These are phyloP conservation scores for Haliaeetus leucogaster DNA, from an alignment of 2,113 vertebrate species.

Conservation along the genomic window DNA sequence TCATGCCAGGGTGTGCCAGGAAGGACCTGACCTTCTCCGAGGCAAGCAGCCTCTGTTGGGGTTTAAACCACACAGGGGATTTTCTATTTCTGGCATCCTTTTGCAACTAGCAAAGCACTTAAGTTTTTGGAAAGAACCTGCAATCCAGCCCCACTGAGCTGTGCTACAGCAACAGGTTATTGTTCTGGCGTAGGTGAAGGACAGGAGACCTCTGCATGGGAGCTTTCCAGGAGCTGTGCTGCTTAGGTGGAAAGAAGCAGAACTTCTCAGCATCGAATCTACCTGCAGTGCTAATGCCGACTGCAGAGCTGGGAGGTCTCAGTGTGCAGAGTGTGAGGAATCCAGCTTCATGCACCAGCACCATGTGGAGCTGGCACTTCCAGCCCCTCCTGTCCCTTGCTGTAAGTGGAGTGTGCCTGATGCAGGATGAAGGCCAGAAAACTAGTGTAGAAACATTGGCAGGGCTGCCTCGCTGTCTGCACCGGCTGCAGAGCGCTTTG, in stretches of 20 bases:
- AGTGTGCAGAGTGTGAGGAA: not conserved
- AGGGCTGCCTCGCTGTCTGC: not conserved
- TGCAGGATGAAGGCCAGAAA: not conserved
- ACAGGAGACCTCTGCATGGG: not conserved
- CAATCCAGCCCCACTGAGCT: not conserved
- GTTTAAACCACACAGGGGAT: rapidly evolving
- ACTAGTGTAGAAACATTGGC: not conserved
- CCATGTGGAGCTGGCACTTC: not conserved
- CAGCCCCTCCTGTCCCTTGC: not conserved
- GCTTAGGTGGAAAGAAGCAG: not conserved
- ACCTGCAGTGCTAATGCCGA: not conserved
- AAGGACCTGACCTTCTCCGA: not conserved
- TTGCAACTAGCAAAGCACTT: not conserved
- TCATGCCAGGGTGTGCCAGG: not conserved
- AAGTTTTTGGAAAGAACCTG: not conserved
- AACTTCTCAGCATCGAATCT: not conserved
- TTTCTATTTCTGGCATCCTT: not conserved
- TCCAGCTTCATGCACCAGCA: not conserved
- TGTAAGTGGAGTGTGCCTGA: not conserved
- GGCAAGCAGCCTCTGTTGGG: not conserved
- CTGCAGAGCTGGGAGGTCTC: not conserved
- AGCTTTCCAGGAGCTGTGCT: not conserved
- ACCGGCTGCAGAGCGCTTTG: not conserved
- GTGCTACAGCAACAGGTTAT: not conserved
- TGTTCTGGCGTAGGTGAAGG: not conserved